Base-by-base conservation (phyloP, 2,888 invertebrate genomes). In the Cyrtodaria siliqua region DNA sequence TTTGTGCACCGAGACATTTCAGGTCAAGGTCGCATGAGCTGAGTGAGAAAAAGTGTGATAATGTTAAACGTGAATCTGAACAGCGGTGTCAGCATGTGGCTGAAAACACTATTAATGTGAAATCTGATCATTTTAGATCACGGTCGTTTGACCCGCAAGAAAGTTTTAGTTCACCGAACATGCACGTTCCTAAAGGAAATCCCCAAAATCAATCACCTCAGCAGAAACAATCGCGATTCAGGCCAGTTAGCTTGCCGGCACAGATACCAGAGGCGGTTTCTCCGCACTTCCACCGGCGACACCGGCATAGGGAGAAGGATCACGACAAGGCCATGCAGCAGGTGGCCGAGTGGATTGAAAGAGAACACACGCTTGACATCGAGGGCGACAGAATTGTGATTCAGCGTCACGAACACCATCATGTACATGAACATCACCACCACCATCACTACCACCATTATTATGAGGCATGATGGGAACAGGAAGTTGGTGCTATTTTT, bases 401-500 rank as follows among this genome's bases (percentile, higher is more conserved):
- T 20, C 94, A 94, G 84, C 91, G 93, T 70, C 94, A 94, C 76
- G 94, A 95, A 89, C 95, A 95, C 87, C 95, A 95, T 86, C 96
- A 96, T 89, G 95, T 96, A 61, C 96, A 96, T 87, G 95, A 96
- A 89, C 96, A 96, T 73, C 92, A 92, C 88, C 95, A 95, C 86
- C 96, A 96, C 90, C 96, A 96, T 92, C 96, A 96, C 90, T 95
- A 96, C 92, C 95, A 96, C 93, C 96, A 96, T 92, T 95, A 95
- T 91, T 88, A 92, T 68, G 91, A 92, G 67, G 86, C 89, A 55
- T 90, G 83, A 87, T 44, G 44, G 44, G 44, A 44, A 18, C 4
- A 16, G 44, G n/a, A 18, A 44, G 40, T 56, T 38, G 16, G 27
- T 47, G 52, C 44, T 44, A 44, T 44, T 44, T 44, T 24, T 40